A percentile compares a stretch with the other conserved stretches of the same genome.
These are phyloP conservation scores for Orthosia gothica DNA, from an alignment of 2,888 invertebrate genomes.

Conservation along the genomic window DNA sequence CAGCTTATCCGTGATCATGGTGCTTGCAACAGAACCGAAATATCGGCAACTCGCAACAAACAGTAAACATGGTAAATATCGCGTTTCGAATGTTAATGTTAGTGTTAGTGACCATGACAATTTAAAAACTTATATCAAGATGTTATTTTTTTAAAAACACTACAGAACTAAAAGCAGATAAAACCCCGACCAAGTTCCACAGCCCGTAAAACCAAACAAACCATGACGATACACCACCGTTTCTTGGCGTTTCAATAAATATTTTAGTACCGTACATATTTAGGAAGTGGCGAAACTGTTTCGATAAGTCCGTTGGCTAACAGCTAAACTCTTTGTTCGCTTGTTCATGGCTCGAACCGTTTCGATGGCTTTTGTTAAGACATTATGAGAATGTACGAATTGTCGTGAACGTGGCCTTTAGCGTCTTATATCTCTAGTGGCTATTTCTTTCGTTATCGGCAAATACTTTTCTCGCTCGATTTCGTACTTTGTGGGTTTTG, in stretches of 20 bases:
- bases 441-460: constrained; percentile 76
- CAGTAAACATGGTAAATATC: too few species aligned
- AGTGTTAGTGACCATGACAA: too few species aligned
- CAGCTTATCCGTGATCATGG: too few species aligned
- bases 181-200: constrained; percentile 4
- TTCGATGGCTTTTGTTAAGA: constrained; percentile 84
- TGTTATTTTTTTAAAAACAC: neutral
- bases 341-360: constrained; percentile 76
- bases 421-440: constrained; percentile 75
- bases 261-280: constrained; percentile 61
- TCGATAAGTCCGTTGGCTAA: constrained; percentile 79
- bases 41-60: too few species aligned
- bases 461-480: constrained; percentile 72
- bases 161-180: neutral
- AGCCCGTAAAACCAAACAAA: constrained; percentile 35
- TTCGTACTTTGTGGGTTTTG: constrained; percentile 58
- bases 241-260: constrained; percentile 59
- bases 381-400: constrained; percentile 84
- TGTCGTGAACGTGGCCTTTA: constrained; percentile 79
- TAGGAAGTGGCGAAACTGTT: constrained; percentile 76
- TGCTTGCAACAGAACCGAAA: too few species aligned
- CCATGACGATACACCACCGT: constrained; percentile 47
- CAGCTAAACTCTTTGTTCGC: constrained; percentile 75
- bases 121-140: too few species aligned
- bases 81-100: too few species aligned